Percentiles rank a stretch among this genome's conserved stretches.
phyloP scores from a whole-genome alignment of 2,797 vertebrate species.

The Moxostoma hubbsi region DNA sequence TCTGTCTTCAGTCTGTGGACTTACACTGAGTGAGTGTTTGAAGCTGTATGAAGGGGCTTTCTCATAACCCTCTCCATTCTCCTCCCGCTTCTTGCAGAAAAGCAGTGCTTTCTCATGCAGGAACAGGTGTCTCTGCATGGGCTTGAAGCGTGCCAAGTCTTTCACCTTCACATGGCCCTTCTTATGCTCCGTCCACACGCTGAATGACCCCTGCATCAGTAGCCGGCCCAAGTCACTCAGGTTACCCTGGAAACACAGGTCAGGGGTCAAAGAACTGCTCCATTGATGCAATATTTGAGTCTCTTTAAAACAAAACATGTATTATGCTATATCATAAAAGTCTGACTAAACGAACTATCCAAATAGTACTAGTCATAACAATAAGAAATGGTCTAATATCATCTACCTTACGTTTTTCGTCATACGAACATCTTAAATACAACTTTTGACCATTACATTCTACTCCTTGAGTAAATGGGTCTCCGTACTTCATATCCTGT shows the following conservation, averaged over 20 bases:
- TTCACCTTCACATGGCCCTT: slow-evolving; percentile 97
- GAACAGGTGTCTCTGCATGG: slow-evolving; percentile 98
- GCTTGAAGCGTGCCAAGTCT: slow-evolving; percentile 96
- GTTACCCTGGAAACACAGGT: slow-evolving; percentile 82
- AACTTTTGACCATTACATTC: not conserved
- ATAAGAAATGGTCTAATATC: too few relatives aligned
- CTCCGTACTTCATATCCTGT: slow-evolving; percentile 91
- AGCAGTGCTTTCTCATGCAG: slow-evolving; percentile 95
- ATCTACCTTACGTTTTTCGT: too few relatives aligned
- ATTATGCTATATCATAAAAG: too few relatives aligned
- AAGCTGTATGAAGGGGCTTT: slow-evolving; percentile 99
- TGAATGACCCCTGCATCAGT: slow-evolving; percentile 98
- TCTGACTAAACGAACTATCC: too few relatives aligned
- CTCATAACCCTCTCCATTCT: slow-evolving; percentile 96
- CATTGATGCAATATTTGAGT: too few relatives aligned
- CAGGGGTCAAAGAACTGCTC: slow-evolving; percentile 5
- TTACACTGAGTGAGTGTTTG: slow-evolving; percentile 94
- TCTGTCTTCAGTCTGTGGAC: slow-evolving; percentile 49
- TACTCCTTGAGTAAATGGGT: not conserved
- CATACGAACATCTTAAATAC: too few relatives aligned
- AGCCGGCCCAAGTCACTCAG: slow-evolving; percentile 92
- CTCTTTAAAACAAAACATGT: too few relatives aligned
- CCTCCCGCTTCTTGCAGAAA: slow-evolving; percentile 96
- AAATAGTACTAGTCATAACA: too few relatives aligned
- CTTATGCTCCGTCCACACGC: slow-evolving; percentile 96